These are phyloP conservation scores for Danio albolineatus DNA, from an alignment of 2,797 vertebrate genomes.

Conservation along the genomic window DNA sequence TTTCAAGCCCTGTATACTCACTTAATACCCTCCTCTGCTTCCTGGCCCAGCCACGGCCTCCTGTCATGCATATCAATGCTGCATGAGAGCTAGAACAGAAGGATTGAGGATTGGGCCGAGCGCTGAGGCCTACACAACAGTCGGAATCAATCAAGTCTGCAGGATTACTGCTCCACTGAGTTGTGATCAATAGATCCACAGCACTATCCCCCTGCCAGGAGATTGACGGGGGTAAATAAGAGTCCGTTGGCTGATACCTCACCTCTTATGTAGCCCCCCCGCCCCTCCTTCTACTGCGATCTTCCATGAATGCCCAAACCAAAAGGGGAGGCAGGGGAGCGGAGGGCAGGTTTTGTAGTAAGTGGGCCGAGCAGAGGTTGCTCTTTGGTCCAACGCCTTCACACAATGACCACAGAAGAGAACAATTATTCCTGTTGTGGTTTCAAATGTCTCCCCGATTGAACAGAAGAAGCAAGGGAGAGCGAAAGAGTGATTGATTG, in stretches of 20 bases:
- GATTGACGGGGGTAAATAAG: conserved; percentile 83
- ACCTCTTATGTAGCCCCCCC: conserved; percentile 56
- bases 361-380: conserved; percentile 69
- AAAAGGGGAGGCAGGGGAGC: conserved; percentile 68
- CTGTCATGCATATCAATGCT: conserved; percentile 82
- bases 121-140: conserved; percentile 79
- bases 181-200: conserved; percentile 88
- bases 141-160: conserved; percentile 84
- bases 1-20: conserved; percentile 73
- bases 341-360: conserved; percentile 71
- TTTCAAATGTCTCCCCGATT: conserved; percentile 16
- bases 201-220: conserved; percentile 78
- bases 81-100: conserved; percentile 69
- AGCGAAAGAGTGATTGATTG: conserved; percentile 27
- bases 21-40: conserved; percentile 71
- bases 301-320: conserved; percentile 61
- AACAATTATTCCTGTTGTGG: conserved; percentile 21
- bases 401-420: conserved; percentile 73
- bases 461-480: conserved; percentile 31
- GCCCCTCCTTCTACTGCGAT: not conserved
- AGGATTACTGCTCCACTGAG: conserved; percentile 84
- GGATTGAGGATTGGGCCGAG: conserved; percentile 76
- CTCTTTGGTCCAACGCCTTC: conserved; percentile 77
- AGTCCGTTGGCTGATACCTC: conserved; percentile 73
- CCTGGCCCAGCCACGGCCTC: conserved; percentile 70